Percentiles rank a stretch among this genome's conserved stretches.
phyloP scores from a whole-genome alignment of 2,888 invertebrate species.

The Cryptops parisi region DNA sequence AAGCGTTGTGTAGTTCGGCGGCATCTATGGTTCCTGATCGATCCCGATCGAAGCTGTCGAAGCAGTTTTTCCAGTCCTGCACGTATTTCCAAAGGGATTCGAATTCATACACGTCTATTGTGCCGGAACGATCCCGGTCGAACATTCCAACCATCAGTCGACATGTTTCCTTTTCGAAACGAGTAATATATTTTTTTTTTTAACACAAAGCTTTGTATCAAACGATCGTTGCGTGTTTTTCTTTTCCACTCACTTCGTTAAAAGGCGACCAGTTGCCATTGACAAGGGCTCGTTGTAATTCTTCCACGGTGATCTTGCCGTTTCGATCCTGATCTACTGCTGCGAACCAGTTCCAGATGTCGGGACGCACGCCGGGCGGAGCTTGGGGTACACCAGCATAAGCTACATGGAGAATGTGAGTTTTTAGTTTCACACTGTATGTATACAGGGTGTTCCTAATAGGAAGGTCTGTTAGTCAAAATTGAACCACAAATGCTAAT shows the following conservation, averaged over 20 bases:
- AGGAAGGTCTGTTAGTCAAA: too few relatives aligned
- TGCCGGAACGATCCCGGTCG: conserved; percentile 31
- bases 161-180: conserved; percentile 27
- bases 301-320: conserved; percentile 28
- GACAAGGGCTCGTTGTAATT: conserved; percentile 29
- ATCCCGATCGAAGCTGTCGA: conserved; percentile 33
- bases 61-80: conserved; percentile 33
- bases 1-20: conserved; percentile 29
- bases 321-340: conserved; percentile 22
- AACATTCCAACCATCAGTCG: conserved; percentile 35
- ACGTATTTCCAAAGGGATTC: conserved; percentile 33
- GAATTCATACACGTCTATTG: conserved; percentile 32
- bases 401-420: too few relatives aligned
- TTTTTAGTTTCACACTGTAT: too few relatives aligned
- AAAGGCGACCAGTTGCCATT: conserved; percentile 34
- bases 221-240: too few relatives aligned
- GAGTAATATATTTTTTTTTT: background rate
- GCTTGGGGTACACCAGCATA: background rate
- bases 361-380: conserved; percentile 24
- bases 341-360: conserved; percentile 32
- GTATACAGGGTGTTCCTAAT: too few relatives aligned
- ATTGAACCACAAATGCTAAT: too few relatives aligned
- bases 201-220: background rate
- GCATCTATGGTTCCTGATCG: conserved; percentile 32
- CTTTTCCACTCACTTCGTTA: conserved; percentile 21